Evolutionary conservation across 1,140 invertebrate species (phyloP).

Genomic region (Caenorhabditis brenneri): DNA sequence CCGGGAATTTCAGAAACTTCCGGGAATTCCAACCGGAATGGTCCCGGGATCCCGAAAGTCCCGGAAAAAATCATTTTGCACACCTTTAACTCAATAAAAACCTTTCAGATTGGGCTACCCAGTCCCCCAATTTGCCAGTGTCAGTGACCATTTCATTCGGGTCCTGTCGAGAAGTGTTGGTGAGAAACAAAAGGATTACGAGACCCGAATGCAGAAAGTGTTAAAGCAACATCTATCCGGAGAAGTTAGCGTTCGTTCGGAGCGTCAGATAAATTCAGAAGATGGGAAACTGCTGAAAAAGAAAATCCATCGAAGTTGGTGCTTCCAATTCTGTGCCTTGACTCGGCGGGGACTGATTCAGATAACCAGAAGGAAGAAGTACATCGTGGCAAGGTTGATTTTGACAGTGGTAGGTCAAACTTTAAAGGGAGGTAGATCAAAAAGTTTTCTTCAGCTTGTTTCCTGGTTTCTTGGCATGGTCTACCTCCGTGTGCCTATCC

Average conservation of each 20-base stretch:
- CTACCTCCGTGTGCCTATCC: slow-evolving; percentile 7
- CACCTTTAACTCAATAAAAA: too few species aligned
- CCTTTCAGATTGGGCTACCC: neutral
- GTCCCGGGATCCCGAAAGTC: too few species aligned
- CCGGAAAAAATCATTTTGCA: too few species aligned
- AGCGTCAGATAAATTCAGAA: neutral
- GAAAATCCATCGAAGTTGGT: neutral
- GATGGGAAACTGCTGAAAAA: neutral
- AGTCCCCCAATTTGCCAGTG: neutral
- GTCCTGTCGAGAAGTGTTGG: neutral
- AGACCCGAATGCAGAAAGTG: neutral
- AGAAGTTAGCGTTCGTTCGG: neutral
- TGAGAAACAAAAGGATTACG: neutral
- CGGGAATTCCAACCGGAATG: too few species aligned
- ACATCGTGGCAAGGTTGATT: neutral
- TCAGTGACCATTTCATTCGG: neutral
- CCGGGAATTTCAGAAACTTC: too few species aligned
- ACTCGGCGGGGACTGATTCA: neutral
- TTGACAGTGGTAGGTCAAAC: neutral
- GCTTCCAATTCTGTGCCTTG: neutral
- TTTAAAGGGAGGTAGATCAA: neutral
- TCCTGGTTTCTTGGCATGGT: slow-evolving; percentile 42
- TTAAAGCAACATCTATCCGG: neutral
- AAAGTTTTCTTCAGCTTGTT: neutral
- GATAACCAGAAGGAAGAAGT: neutral